Conservation (phyloP, 2,888 invertebrate species). For the Phalera bucephala region DNA sequence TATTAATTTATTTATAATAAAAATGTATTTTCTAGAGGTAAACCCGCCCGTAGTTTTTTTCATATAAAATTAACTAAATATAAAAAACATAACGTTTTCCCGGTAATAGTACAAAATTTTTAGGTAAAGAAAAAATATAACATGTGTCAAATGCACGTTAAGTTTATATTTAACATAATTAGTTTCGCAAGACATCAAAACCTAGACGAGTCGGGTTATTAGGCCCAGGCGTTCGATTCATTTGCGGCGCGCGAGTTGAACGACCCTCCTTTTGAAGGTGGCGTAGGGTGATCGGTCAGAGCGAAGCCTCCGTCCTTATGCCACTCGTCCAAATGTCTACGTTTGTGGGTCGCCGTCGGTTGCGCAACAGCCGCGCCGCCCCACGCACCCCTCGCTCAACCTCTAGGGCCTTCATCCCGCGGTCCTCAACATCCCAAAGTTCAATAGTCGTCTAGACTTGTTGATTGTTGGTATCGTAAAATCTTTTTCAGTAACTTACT, state of each 20-base stretch:
- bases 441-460: constrained; percentile 64
- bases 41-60: no score
- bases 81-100: no score
- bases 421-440: constrained; percentile 35
- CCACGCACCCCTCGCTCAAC: constrained; percentile 33
- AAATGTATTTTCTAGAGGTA: no score
- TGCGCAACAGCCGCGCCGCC: constrained; percentile 48
- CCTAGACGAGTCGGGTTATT: constrained; percentile 32
- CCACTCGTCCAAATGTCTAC: constrained; percentile 53
- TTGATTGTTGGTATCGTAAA: constrained; percentile 44
- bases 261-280: constrained; percentile 61
- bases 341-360: constrained; percentile 56
- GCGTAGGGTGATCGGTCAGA: constrained; percentile 62
- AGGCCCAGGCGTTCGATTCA: constrained; percentile 36
- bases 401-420: constrained; percentile 37
- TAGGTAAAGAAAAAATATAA: no score
- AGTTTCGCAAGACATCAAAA: constrained; percentile 13
- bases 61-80: no score
- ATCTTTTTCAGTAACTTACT: constrained; percentile 13
- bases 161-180: not conserved
- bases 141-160: no score
- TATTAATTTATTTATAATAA: no score
- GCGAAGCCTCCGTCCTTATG: constrained; percentile 59
- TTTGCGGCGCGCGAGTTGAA: constrained; percentile 46
- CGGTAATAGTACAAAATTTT: no score